These are phyloP conservation scores for Heliopora coerulea DNA, from an alignment of 92 coral and sea anemone species.

Conservation along the genomic window DNA sequence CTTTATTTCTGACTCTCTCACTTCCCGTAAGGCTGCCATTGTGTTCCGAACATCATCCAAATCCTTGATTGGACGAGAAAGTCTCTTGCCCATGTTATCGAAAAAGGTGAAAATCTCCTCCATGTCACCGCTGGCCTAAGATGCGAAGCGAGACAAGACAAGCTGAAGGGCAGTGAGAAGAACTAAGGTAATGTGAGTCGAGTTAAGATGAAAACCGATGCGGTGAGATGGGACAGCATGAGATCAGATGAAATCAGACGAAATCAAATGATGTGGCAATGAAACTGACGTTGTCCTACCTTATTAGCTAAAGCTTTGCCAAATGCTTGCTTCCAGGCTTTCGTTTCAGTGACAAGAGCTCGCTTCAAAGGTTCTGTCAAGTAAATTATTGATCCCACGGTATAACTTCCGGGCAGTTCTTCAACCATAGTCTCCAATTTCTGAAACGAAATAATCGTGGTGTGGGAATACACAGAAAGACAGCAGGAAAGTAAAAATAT, in stretches of 20 bases:
- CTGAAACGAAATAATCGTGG: slow-evolving; percentile 16
- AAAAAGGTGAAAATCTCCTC: slow-evolving; percentile 95
- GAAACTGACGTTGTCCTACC: slow-evolving; percentile 44
- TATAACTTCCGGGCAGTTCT: slow-evolving; percentile 79
- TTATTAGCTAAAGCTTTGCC: slow-evolving; percentile 96
- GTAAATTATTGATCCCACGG: slow-evolving; percentile 87
- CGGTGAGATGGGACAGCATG: too few relatives aligned
- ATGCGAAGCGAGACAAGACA: neutral
- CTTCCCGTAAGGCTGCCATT: slow-evolving; percentile 95
- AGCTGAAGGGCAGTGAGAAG: neutral
- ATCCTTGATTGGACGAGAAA: slow-evolving; percentile 87
- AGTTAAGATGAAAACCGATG: too few relatives aligned
- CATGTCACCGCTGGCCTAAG: slow-evolving; percentile 95
- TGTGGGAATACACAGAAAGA: neutral
- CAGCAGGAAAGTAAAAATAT: neutral
- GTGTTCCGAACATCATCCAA: slow-evolving; percentile 98
- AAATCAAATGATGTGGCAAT: too few relatives aligned
- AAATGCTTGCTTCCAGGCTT: slow-evolving; percentile 98
- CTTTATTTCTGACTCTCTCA: slow-evolving; percentile 97
- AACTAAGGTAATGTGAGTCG: too few relatives aligned
- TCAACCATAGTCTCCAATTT: slow-evolving; percentile 80
- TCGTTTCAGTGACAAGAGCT: slow-evolving; percentile 90
- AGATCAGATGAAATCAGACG: too few relatives aligned
- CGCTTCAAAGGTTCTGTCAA: slow-evolving; percentile 81
- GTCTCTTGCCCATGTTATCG: slow-evolving; percentile 87